Evolutionary conservation across 2,888 invertebrate genomes (phyloP).

Genomic region (Tipula vernalis): DNA sequence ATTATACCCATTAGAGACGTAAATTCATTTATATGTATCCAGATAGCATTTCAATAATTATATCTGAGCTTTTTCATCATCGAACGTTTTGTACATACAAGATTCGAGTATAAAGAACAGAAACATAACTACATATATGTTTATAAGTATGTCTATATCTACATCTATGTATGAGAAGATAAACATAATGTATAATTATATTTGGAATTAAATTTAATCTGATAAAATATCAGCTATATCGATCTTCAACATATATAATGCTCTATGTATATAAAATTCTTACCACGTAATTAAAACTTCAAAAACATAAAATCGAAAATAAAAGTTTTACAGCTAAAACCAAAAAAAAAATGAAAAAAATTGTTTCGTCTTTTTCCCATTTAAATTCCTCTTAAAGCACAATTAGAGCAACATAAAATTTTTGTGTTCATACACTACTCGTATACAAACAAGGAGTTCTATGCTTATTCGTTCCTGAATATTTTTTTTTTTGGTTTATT

Average conservation of each 20-base stretch:
- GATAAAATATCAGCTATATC: constrained; percentile 4
- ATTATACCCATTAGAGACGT: not conserved
- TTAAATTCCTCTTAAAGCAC: not conserved
- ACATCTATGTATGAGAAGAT: not conserved
- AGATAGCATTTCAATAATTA: not conserved
- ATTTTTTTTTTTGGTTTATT: not conserved
- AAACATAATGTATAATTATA: not conserved
- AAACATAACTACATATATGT: not conserved
- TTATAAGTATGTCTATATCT: not conserved
- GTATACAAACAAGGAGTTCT: not conserved
- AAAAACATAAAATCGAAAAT: not conserved
- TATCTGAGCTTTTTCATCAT: not conserved
- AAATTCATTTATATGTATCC: not conserved
- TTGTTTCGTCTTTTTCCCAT: not conserved
- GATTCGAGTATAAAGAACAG: not conserved
- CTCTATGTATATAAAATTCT: not conserved
- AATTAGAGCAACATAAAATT: not conserved
- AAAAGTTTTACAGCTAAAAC: not conserved
- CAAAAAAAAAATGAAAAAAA: not conserved
- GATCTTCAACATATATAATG: not conserved
- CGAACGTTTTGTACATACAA: not conserved
- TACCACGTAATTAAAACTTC: not conserved
- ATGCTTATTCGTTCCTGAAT: not conserved
- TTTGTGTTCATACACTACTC: not conserved
- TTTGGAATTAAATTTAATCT: not conserved